Evolutionary conservation across 2,888 invertebrate genomes (phyloP), one percentile per base, ranked within the genome.

Genomic region (Ptycholaimellus sp.): DNA sequence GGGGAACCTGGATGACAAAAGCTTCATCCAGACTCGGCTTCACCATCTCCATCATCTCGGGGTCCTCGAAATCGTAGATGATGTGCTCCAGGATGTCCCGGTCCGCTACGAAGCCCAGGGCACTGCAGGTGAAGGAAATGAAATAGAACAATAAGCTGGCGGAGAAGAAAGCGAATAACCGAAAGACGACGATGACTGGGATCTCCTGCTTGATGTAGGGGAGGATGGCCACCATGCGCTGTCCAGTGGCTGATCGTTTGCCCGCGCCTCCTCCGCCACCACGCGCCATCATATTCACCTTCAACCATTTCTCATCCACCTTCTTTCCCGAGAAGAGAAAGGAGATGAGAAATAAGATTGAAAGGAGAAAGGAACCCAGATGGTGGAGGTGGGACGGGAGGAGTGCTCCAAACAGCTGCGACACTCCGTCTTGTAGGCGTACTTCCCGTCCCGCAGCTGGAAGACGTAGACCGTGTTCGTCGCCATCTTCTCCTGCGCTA

Each of bases 31-130:
- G 64, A 0, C 93, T 93, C 1, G 96, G 96, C 60, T 99, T 99
- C 0, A 87, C 90, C 90, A 99, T 93, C 70, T 99, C 96, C 93
- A 99, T 96, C 90, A 99, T 93, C 68, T 99, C 96, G 6, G 87
- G 93, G 64, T 99, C 96, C 62, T 96, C 90, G 64, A 96, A 96
- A 59, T 99, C 96, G 60, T 99, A 99, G 53, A 99, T 96, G 43
- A 99, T 96, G 56, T 99, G 96, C 58, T 99, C 96, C 18, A 99
- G 67, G 53, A 99, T 99, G 64, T 99, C 96, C 54, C 96, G 71
- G 63, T 99, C 96, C 7, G 96, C 90, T 30, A 96, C 96, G 65
- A 99, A 99, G 25, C 96, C 93, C 41, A 87, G 66, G n/a, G 93
- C 96, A 58, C 93, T n/a, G n/a, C n/a, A n/a, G n/a, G n/a, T n/a